Conservation (phyloP, 2,113 vertebrate genomes). For the Heptranchias perlo region DNA sequence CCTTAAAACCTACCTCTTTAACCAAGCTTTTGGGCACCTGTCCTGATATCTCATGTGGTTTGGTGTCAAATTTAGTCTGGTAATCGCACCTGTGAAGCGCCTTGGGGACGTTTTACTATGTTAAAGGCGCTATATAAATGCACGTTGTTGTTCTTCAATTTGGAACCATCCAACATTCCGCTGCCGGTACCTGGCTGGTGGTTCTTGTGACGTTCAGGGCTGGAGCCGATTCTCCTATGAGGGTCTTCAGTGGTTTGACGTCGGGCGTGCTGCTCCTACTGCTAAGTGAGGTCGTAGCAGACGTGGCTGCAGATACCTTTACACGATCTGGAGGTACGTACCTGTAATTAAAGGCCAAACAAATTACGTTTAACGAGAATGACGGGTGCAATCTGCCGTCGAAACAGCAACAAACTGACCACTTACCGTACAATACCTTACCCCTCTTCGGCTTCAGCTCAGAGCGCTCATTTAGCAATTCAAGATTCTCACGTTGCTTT, state of each 20-base stretch:
- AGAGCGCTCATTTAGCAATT: not conserved
- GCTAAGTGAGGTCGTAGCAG: constrained; percentile 47
- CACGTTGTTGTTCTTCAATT: not conserved
- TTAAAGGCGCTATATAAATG: not conserved
- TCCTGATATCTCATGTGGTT: not conserved
- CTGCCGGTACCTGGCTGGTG: constrained; percentile 53
- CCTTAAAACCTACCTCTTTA: too few species aligned
- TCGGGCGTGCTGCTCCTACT: constrained; percentile 51
- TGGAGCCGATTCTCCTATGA: constrained; percentile 53
- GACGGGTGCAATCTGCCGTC: not conserved
- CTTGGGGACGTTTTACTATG: not conserved
- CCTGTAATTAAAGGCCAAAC: constrained; percentile 52
- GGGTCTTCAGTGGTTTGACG: constrained; percentile 56
- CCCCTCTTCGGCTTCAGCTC: not conserved
- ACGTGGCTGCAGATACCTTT: constrained; percentile 58
- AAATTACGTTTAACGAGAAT: not conserved
- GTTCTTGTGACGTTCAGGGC: constrained; percentile 46
- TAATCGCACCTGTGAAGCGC: not conserved
- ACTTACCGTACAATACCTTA: not conserved
- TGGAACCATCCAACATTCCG: not conserved
- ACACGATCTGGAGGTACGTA: constrained; percentile 70
- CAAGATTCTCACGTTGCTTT: not conserved
- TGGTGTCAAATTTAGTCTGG: not conserved
- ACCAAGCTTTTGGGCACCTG: not conserved
- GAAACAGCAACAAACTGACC: not conserved